Conservation (phyloP, 2,113 vertebrate species). For the Geococcyx californianus region DNA sequence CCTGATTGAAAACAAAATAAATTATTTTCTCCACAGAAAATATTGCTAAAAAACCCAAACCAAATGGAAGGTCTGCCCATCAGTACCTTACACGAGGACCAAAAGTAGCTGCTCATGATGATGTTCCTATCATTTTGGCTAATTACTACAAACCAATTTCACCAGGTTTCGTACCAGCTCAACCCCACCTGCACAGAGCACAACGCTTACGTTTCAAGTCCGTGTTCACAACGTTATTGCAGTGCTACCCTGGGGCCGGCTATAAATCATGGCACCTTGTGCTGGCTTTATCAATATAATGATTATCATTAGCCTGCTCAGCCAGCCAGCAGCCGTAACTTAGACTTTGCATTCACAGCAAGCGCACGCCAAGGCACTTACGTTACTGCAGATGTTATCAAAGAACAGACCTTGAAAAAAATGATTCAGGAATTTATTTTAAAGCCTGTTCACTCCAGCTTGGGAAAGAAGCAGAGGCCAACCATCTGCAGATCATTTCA, state of each 20-base stretch:
- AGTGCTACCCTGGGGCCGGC: background rate
- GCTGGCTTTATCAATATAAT: background rate
- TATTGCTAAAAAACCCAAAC: background rate
- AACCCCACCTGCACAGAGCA: rapidly evolving
- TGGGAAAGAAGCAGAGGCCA: conserved; percentile 1
- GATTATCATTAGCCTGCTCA: background rate
- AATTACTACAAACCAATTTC: background rate
- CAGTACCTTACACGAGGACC: background rate
- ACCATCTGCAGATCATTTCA: conserved; percentile 15
- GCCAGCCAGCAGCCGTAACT: background rate
- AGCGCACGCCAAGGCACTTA: background rate
- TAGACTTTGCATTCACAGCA: background rate
- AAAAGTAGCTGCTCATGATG: rapidly evolving
- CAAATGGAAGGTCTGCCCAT: background rate
- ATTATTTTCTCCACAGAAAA: background rate
- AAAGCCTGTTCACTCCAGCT: conserved; percentile 5
- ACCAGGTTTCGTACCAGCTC: background rate
- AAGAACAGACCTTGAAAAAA: conserved; percentile 15
- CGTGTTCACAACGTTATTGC: background rate
- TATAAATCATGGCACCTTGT: background rate
- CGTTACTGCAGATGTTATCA: conserved; percentile 37
- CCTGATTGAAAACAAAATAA: background rate
- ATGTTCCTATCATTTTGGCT: background rate
- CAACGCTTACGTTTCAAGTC: background rate
- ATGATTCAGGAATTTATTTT: background rate